Base-by-base conservation (phyloP, 2,113 vertebrate genomes). In the Cynopterus brachyotis region DNA sequence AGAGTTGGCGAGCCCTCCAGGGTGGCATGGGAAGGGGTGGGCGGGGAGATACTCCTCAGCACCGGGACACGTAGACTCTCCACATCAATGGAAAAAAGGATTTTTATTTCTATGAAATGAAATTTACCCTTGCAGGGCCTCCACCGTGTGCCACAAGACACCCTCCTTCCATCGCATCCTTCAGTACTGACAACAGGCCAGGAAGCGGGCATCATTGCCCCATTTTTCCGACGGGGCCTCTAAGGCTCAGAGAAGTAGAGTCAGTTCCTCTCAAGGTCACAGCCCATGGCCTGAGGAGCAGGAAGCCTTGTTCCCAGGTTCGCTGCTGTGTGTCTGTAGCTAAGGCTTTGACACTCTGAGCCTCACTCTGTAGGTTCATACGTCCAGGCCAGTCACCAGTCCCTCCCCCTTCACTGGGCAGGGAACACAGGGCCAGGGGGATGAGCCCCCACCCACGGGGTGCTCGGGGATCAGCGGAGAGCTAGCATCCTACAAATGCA, bases 81-180 rank as follows among this genome's bases (percentile, higher is more conserved):
- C 22, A 5, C 20, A 9, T 5, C 9, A 1, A 10, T 0, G 42
- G 13, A 45, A 10, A 13, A 19, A 35, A 87, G 12, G 2, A 28
- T 60, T 72, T 82, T 26, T 40, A 75, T 42, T 30, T 9, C 50
- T 50, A 50, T 50, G 50, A 50, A 50, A 50, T 50, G 47, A 75
- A 82, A 16, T 60, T 30, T 20, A 15, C 42, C 24, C 26, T 42
- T 2, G 7, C 17, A 37, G 73, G 22, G 47, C 35, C 62, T 0
- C 59, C 2, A 0, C 11, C 8, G 1, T 3, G 11, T 2, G 5
- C 60, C 20, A 1, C 3, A 3, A 35, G 30, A 9, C 7, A 3
- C 13, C 83, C 67, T 24, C 4, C 37, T 66, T 11, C 47, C 4
- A 40, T 2, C 0, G 2, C 30, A 20, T 11, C 37, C 55, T 62